phyloP scores from a whole-genome alignment of 2,888 invertebrate species.

The Leucophenga montana region DNA sequence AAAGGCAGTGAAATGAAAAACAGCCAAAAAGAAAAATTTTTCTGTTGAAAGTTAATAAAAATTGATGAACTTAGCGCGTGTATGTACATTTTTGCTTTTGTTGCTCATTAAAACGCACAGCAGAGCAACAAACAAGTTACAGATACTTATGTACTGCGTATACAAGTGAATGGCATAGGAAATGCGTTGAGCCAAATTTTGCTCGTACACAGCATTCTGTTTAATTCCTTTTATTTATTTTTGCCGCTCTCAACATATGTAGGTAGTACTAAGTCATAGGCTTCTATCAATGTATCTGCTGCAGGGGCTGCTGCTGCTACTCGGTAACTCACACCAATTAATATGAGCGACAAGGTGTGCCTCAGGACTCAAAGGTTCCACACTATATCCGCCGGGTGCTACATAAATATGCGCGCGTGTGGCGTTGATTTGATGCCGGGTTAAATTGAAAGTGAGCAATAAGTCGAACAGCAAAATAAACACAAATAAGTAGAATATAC shows the following conservation, averaged over 20 bases:
- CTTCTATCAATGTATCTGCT: not conserved
- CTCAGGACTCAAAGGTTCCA: not conserved
- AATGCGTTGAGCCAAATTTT: not conserved
- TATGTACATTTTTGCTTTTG: conserved; percentile 24
- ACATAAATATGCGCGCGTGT: conserved; percentile 53
- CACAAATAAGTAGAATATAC: not conserved
- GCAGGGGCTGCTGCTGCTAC: not conserved
- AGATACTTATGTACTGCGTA: not conserved
- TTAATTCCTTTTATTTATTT: not conserved
- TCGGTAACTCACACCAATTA: not conserved
- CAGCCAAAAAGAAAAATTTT: conserved; percentile 7
- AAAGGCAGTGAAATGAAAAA: not conserved
- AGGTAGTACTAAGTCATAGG: no score
- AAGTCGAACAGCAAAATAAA: not conserved
- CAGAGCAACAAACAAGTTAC: conserved; percentile 10
- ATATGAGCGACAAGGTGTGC: not conserved
- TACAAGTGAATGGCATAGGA: not conserved
- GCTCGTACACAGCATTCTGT: not conserved
- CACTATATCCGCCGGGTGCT: conserved; percentile 33
- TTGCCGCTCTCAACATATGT: no score
- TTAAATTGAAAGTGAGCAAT: conserved; percentile 44
- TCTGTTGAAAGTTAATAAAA: conserved; percentile 50
- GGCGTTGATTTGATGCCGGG: conserved; percentile 34
- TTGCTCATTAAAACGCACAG: conserved; percentile 46
- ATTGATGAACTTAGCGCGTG: conserved; percentile 52